Conservation (phyloP, 2,797 vertebrate species). For the Uromys caudimaculatus region DNA sequence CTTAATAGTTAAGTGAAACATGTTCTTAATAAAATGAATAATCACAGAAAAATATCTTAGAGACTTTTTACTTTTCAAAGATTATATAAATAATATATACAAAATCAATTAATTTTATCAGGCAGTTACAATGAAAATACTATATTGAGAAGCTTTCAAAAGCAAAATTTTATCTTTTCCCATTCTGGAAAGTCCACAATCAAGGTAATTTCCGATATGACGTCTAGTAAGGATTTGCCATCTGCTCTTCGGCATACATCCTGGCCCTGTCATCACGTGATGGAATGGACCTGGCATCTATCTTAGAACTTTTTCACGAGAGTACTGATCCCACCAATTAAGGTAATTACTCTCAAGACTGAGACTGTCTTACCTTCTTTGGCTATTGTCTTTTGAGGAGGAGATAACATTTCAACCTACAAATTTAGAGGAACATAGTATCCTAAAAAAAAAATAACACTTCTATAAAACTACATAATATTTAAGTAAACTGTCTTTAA, state of each 20-base stretch:
- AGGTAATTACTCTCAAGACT: neutral
- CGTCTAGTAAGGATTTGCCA: neutral
- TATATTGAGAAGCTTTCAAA: neutral
- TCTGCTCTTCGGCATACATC: neutral
- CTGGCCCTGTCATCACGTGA: neutral
- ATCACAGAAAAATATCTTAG: neutral
- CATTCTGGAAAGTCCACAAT: neutral
- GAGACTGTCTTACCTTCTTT: neutral
- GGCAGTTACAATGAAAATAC: neutral
- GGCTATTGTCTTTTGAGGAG: neutral
- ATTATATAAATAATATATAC: neutral
- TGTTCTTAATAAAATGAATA: conserved; percentile 14
- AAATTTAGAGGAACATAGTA: neutral
- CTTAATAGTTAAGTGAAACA: conserved; percentile 12
- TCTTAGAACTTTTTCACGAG: neutral
- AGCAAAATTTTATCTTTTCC: neutral
- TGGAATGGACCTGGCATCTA: neutral
- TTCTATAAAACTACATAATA: neutral
- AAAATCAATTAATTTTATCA: neutral
- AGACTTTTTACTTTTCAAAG: neutral
- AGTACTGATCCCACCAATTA: neutral
- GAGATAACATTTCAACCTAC: neutral
- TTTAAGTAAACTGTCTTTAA: neutral
- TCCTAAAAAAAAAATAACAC: neutral
- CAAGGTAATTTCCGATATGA: neutral